A percentile compares a stretch with the other conserved stretches of the same genome.
Evolutionary conservation across 2,113 vertebrate genomes (phyloP).

Genomic region (Myrmophylax atrothorax): DNA sequence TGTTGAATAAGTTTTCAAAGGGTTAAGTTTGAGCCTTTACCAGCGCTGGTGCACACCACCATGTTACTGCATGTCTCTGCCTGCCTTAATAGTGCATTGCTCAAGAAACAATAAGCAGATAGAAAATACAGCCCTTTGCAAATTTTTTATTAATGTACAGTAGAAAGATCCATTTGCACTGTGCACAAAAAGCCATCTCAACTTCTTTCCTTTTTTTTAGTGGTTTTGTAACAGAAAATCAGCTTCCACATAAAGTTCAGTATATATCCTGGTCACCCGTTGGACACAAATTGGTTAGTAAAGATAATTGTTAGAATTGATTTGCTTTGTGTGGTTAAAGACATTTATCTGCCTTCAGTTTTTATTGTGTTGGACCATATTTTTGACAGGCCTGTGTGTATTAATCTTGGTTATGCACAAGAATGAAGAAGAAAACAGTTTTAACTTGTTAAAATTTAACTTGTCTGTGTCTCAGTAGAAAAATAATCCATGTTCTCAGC

Average conservation of each 20-base stretch:
- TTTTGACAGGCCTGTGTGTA: neutral
- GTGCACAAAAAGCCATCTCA: constrained; percentile 19
- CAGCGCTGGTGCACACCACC: neutral
- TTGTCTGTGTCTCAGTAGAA: neutral
- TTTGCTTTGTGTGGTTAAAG: constrained; percentile 42
- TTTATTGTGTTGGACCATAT: neutral
- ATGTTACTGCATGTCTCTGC: constrained; percentile 3
- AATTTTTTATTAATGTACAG: neutral
- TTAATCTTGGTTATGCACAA: neutral
- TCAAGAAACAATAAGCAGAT: neutral
- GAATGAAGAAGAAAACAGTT: neutral
- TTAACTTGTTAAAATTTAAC: neutral
- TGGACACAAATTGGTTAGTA: constrained; percentile 90
- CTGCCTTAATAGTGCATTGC: neutral
- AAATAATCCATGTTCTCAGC: neutral
- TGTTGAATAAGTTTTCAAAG: neutral
- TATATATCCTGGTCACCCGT: constrained; percentile 86
- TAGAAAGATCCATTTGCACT: neutral
- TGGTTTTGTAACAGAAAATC: constrained; percentile 79
- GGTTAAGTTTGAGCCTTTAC: neutral
- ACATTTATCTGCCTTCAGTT: neutral
- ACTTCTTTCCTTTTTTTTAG: constrained; percentile 74
- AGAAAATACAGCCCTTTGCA: neutral
- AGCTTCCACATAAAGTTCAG: constrained; percentile 85
- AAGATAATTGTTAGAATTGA: constrained; percentile 37